Evolutionary conservation across 1,140 invertebrate species (phyloP).

Genomic region (Meloidogyne floridensis): DNA sequence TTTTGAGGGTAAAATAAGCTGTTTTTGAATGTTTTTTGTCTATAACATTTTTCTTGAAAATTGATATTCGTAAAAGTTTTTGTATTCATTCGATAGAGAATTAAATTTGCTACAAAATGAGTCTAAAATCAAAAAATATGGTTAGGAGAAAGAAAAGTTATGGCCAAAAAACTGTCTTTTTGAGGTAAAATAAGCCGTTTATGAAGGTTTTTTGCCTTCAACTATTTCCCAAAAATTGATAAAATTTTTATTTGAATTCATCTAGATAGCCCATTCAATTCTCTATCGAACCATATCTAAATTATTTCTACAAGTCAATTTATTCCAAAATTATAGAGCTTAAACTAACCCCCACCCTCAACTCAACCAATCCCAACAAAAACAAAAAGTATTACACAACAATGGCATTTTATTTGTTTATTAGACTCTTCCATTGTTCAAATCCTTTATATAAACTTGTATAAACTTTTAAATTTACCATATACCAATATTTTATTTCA

Average conservation of each 20-base stretch:
- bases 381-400: neutral
- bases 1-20: neutral
- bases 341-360: neutral
- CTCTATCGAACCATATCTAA: neutral
- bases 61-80: neutral
- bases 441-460: neutral
- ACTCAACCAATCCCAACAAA: neutral
- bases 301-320: neutral
- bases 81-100: neutral
- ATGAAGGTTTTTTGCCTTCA: neutral
- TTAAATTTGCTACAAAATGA: neutral
- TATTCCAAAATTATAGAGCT: neutral
- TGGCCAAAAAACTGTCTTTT: neutral
- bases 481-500: neutral
- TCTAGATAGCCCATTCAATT: neutral
- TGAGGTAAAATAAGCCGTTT: neutral
- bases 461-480: slow-evolving; percentile 9
- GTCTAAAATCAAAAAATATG: neutral
- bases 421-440: neutral
- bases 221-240: neutral
- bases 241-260: neutral
- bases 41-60: neutral
- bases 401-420: slow-evolving; percentile 3
- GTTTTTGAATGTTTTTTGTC: neutral
- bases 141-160: neutral